Evolutionary conservation across 1,140 invertebrate genomes (phyloP).

Genomic region (Harpegnathos saltator): DNA sequence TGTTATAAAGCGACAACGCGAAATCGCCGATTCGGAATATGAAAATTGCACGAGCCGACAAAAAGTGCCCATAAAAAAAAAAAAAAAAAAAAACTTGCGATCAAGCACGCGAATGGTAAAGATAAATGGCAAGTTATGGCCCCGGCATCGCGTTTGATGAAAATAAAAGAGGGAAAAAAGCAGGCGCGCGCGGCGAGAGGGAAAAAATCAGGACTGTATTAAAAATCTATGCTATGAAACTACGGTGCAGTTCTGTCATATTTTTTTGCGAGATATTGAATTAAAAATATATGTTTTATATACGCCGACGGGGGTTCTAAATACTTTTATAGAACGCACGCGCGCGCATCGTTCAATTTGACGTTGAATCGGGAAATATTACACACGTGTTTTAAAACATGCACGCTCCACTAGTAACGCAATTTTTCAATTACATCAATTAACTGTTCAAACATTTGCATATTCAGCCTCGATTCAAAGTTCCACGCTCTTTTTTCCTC

Average conservation of each 20-base stretch:
- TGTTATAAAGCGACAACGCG: not conserved
- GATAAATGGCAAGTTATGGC: conserved; percentile 38
- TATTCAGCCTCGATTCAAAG: conserved; percentile 37
- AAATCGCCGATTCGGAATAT: not conserved
- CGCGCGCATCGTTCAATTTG: conserved; percentile 57
- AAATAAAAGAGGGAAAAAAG: conserved; percentile 17
- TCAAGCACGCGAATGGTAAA: conserved; percentile 9
- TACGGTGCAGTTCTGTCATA: conserved; percentile 34
- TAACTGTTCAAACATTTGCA: conserved; percentile 61
- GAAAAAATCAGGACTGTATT: conserved; percentile 47
- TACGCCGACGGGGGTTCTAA: conserved; percentile 44
- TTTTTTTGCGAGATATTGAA: conserved; percentile 49
- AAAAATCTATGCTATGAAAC: conserved; percentile 50
- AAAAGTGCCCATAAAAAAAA: conserved; percentile 9
- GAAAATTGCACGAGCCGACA: not conserved
- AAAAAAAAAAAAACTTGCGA: too few relatives aligned
- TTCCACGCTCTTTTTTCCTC: conserved; percentile 37
- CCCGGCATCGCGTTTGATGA: conserved; percentile 29
- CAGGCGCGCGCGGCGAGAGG: too few relatives aligned
- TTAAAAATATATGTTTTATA: conserved; percentile 60
- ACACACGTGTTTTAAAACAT: conserved; percentile 63
- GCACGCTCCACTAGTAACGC: conserved; percentile 58
- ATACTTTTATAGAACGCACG: conserved; percentile 58
- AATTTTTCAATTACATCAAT: conserved; percentile 62
- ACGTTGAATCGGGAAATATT: conserved; percentile 56